phyloP scores from a whole-genome alignment of 2,797 vertebrate species.

The Serranus cabrilla region DNA sequence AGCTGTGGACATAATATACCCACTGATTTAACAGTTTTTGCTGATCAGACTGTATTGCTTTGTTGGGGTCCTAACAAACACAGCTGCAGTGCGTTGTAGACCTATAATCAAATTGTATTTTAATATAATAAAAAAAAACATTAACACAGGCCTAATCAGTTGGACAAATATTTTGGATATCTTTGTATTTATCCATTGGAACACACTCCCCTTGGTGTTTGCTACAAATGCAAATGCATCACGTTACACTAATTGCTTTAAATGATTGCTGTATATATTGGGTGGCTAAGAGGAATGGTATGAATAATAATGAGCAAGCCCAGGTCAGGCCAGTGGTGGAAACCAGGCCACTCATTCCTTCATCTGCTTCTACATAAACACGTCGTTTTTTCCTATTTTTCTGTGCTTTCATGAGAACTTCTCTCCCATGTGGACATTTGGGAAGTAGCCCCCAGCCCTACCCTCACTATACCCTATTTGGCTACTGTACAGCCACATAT shows the following conservation, averaged over 20 bases:
- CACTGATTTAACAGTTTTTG: not conserved
- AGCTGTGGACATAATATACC: not conserved
- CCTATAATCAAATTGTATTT: not conserved
- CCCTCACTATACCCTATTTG: conserved; percentile 61
- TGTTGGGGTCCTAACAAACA: too few species aligned
- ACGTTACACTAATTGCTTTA: conserved; percentile 56
- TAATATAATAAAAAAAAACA: not conserved
- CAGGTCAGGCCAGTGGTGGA: conserved; percentile 55
- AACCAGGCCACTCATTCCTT: conserved; percentile 64
- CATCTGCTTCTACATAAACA: conserved; percentile 69
- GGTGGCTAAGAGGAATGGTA: conserved; percentile 66
- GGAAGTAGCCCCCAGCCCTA: conserved; percentile 24
- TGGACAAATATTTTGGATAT: conserved; percentile 20
- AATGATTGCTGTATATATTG: conserved; percentile 67
- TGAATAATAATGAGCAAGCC: conserved; percentile 72
- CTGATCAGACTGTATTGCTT: not conserved
- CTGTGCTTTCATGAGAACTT: conserved; percentile 64
- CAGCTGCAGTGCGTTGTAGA: not conserved
- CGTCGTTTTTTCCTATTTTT: conserved; percentile 59
- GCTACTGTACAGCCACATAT: conserved; percentile 69
- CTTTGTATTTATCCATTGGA: conserved; percentile 44
- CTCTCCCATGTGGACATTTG: conserved; percentile 58
- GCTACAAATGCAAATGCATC: conserved; percentile 59
- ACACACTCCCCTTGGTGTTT: conserved; percentile 32
- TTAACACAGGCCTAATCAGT: conserved; percentile 16